phyloP scores from a whole-genome alignment of 2,797 vertebrate genomes.

The Poecilia velifera region DNA sequence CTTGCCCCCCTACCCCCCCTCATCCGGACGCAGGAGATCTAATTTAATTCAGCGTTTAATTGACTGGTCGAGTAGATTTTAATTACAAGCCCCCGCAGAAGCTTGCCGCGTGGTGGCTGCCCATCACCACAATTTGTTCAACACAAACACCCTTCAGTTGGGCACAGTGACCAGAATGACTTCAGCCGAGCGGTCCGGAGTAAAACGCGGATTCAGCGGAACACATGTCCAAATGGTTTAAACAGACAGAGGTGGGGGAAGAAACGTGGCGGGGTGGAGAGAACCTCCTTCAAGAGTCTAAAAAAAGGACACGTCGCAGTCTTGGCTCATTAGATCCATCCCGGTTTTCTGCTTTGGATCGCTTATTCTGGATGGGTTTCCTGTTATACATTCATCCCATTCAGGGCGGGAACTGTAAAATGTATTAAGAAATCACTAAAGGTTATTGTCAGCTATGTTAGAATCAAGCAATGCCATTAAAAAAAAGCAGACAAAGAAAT shows the following conservation, averaged over 20 bases:
- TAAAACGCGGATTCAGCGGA: constrained; percentile 63
- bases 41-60: background rate
- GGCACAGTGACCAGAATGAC: constrained; percentile 33
- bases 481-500: background rate
- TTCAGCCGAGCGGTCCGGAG: constrained; percentile 39
- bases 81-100: background rate
- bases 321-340: constrained; percentile 32
- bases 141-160: constrained; percentile 14
- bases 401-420: background rate
- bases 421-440: background rate
- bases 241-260: constrained; percentile 18
- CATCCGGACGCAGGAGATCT: background rate
- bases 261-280: constrained; percentile 54
- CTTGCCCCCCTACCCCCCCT: background rate
- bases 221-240: constrained; percentile 28
- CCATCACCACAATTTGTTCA: background rate
- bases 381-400: too few species aligned
- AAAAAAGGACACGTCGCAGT: constrained; percentile 63
- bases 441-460: background rate
- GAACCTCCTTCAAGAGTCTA: constrained; percentile 16
- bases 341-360: constrained; percentile 43
- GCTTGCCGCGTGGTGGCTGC: background rate
- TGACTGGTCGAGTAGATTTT: background rate
- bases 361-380: constrained; percentile 4
- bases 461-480: background rate